Evolutionary conservation across 2,797 vertebrate species (phyloP).

Genomic region (Microcaecilia unicolor): DNA sequence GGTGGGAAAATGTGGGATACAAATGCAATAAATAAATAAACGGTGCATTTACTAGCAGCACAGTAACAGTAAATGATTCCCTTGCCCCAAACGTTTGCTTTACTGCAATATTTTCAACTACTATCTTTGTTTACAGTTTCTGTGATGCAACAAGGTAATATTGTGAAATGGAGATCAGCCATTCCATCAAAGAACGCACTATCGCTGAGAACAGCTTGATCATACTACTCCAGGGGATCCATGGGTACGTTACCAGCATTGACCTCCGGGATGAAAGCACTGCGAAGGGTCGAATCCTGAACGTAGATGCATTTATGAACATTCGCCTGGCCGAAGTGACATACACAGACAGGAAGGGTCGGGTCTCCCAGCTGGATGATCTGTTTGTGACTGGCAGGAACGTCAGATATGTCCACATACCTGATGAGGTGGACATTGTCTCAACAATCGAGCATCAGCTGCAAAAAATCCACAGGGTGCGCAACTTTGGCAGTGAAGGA

Average conservation of each 20-base stretch:
- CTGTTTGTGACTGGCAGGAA: slow-evolving; percentile 85
- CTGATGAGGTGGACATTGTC: slow-evolving; percentile 75
- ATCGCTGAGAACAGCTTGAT: slow-evolving; percentile 92
- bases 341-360: slow-evolving; percentile 65
- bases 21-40: too few relatives aligned
- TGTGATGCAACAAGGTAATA: not conserved
- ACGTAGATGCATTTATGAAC: slow-evolving; percentile 95
- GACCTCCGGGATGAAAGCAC: slow-evolving; percentile 83
- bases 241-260: slow-evolving; percentile 76
- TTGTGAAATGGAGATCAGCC: slow-evolving; percentile 51
- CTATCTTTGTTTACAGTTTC: too few relatives aligned
- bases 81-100: too few relatives aligned
- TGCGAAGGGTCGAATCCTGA: slow-evolving; percentile 68
- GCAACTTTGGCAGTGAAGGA: slow-evolving; percentile 61
- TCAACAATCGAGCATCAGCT: slow-evolving; percentile 76
- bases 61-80: too few relatives aligned
- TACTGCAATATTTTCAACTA: too few relatives aligned
- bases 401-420: slow-evolving; percentile 87
- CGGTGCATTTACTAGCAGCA: too few relatives aligned
- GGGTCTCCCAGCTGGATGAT: slow-evolving; percentile 57
- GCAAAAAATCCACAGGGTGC: slow-evolving; percentile 70
- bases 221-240: slow-evolving; percentile 83
- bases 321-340: slow-evolving; percentile 70
- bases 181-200: slow-evolving; percentile 80
- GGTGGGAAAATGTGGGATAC: too few relatives aligned